A percentile compares a stretch with the other conserved stretches of the same genome.
phyloP scores from a whole-genome alignment of 1,140 invertebrate species.

The Bombus sibiricus region DNA sequence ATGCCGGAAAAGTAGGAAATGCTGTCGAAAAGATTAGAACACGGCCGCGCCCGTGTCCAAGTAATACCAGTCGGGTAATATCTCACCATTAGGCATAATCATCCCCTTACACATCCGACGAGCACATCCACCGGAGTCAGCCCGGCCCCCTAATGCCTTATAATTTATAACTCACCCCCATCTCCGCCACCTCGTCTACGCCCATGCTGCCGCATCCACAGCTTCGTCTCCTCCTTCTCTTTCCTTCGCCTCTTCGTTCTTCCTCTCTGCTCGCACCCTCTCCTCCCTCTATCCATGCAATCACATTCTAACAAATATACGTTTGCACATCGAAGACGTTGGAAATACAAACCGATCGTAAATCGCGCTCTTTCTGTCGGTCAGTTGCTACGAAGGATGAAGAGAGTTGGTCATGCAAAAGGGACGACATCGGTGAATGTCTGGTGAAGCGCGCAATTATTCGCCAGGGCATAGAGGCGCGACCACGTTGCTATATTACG shows the following conservation, averaged over 20 bases:
- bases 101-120: slow-evolving; percentile 81
- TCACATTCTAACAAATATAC: too few species aligned
- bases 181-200: slow-evolving; percentile 43
- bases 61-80: slow-evolving; percentile 82
- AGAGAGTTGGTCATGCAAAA: too few species aligned
- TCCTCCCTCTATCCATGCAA: too few species aligned
- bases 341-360: too few species aligned
- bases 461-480: slow-evolving; percentile 5
- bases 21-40: slow-evolving; percentile 83
- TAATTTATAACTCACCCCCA: slow-evolving; percentile 70
- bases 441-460: slow-evolving; percentile 3
- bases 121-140: slow-evolving; percentile 75
- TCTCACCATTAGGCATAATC: slow-evolving; percentile 84
- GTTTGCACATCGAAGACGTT: too few species aligned
- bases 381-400: too few species aligned
- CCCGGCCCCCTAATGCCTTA: slow-evolving; percentile 70
- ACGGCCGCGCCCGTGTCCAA: slow-evolving; percentile 80
- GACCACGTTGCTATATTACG: slow-evolving; percentile 10
- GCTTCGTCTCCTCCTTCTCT: slow-evolving; percentile 39
- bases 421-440: background rate
- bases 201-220: slow-evolving; percentile 23
- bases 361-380: too few species aligned
- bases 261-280: background rate
- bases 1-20: slow-evolving; percentile 79
- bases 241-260: background rate